Evolutionary conservation across 2,888 invertebrate species (phyloP).

Genomic region (Hydrotaea cyrtoneurina): DNA sequence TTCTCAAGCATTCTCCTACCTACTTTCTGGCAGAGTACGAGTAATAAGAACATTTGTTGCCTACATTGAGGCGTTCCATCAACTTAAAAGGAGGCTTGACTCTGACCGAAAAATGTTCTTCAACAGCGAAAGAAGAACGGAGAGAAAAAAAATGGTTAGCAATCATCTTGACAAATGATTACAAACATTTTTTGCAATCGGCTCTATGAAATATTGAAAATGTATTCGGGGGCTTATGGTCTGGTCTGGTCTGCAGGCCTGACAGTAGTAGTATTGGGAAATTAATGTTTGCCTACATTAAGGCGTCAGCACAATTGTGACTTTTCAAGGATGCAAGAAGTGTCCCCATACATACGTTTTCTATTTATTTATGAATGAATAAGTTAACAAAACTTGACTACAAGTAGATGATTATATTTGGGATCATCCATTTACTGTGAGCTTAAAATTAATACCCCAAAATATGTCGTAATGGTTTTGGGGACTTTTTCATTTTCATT

Average conservation of each 20-base stretch:
- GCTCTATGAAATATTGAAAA: slow-evolving; percentile 31
- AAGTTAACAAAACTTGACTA: not conserved
- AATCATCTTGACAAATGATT: slow-evolving; percentile 40
- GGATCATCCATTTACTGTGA: not conserved
- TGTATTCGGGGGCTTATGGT: not conserved
- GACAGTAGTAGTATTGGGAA: not conserved
- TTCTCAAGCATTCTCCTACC: not conserved
- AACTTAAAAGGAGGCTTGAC: not conserved
- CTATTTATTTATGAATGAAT: not conserved
- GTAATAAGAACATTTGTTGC: slow-evolving; percentile 21
- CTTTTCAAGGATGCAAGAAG: not conserved
- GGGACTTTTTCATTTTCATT: not conserved
- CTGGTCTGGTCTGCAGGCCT: no score
- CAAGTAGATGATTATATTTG: slow-evolving; percentile 4
- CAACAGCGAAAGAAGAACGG: not conserved
- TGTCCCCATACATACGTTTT: no score
- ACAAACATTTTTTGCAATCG: not conserved
- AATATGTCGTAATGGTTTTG: slow-evolving; percentile 1
- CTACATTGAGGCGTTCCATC: slow-evolving; percentile 31
- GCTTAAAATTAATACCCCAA: slow-evolving; percentile 23
- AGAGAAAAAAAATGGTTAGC: slow-evolving; percentile 1
- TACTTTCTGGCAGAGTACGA: not conserved
- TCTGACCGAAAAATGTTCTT: not conserved
- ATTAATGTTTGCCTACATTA: slow-evolving; percentile 15
- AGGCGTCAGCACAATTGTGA: slow-evolving; percentile 31